Evolutionary conservation across 2,797 vertebrate species (phyloP).

Genomic region (Morus bassanus): DNA sequence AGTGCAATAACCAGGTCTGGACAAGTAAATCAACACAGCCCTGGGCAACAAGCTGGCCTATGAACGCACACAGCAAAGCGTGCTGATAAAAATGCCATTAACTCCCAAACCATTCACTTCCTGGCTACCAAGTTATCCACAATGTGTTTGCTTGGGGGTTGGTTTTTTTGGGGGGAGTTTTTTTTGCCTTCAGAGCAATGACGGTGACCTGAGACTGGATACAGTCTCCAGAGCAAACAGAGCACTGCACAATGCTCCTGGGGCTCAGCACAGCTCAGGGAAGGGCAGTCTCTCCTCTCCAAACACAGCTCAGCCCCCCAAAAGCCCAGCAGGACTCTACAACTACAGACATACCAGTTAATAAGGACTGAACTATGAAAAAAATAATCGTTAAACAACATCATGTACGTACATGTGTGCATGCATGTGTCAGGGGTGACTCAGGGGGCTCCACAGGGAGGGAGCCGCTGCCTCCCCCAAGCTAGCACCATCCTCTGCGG

Average conservation of each 20-base stretch:
- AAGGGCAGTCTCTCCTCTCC: neutral
- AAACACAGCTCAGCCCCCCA: neutral
- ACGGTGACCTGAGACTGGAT: neutral
- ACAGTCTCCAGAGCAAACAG: neutral
- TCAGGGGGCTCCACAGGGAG: neutral
- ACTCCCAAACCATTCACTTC: neutral
- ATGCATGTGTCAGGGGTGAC: rapidly evolving
- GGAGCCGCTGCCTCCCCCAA: neutral
- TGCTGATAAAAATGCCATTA: neutral
- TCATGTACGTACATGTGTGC: rapidly evolving
- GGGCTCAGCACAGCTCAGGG: neutral
- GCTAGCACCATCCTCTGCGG: neutral
- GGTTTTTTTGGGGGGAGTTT: no score
- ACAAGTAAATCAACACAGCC: neutral
- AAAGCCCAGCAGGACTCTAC: neutral
- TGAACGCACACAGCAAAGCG: neutral
- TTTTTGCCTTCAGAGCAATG: neutral
- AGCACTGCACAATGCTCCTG: no score
- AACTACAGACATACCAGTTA: neutral
- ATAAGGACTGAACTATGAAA: neutral
- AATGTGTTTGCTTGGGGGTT: neutral
- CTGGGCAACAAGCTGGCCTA: neutral
- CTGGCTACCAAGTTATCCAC: neutral
- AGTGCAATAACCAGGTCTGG: neutral
- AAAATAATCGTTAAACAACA: neutral